phyloP scores from a whole-genome alignment of 2,113 vertebrate genomes.

The Pelecanoides urinatrix region DNA sequence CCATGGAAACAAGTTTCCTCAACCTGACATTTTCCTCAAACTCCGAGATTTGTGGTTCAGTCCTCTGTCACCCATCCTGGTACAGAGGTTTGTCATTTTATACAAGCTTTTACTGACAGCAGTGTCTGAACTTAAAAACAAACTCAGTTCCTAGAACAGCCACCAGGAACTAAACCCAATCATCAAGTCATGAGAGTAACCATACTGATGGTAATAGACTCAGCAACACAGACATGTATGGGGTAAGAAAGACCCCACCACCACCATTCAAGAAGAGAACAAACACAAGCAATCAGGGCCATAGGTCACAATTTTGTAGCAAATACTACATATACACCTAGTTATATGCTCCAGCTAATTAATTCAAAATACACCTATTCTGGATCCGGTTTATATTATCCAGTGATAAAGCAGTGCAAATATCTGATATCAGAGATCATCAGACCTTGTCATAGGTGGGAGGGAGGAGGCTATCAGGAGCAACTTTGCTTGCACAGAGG shows the following conservation, averaged over 20 bases:
- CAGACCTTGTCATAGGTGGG: background rate
- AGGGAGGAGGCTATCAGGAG: background rate
- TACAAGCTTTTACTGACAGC: background rate
- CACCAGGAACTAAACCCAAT: background rate
- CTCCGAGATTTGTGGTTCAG: background rate
- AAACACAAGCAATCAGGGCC: background rate
- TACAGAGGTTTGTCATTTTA: background rate
- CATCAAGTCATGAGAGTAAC: background rate
- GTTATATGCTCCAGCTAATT: background rate
- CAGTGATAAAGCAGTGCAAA: background rate
- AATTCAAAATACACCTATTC: background rate
- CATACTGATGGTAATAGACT: background rate
- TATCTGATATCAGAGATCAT: background rate
- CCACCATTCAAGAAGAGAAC: background rate
- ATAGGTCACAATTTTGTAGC: background rate
- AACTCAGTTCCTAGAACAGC: background rate
- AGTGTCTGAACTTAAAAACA: background rate
- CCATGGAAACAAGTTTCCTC: background rate
- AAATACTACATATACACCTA: background rate
- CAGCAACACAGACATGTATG: background rate
- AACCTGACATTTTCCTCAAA: background rate
- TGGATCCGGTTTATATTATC: background rate
- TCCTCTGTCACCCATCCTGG: background rate
- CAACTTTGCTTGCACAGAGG: background rate
- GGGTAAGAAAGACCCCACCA: background rate